phyloP scores from a whole-genome alignment of 2,797 vertebrate genomes.

The Tapirus indicus region DNA sequence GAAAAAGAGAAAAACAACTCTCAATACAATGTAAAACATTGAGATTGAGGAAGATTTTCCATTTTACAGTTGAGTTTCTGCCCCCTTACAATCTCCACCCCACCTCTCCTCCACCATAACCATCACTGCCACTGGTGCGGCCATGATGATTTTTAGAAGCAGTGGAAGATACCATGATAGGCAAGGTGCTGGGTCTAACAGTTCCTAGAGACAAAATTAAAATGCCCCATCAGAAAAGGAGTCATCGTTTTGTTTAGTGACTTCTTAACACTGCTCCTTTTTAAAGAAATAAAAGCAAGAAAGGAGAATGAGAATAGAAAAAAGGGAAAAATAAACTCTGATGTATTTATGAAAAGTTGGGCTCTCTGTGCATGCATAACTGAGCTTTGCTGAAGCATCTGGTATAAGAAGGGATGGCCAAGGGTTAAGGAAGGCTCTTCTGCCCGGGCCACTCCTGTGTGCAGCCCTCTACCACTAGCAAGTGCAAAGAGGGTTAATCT shows the following conservation, averaged over 20 bases:
- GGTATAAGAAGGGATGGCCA: neutral
- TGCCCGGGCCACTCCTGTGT: neutral
- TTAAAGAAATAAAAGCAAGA: slow-evolving; percentile 44
- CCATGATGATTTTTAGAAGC: neutral
- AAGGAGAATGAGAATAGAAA: neutral
- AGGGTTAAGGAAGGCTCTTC: neutral
- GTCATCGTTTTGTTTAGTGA: neutral
- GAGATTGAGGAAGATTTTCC: neutral
- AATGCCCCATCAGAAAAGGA: neutral
- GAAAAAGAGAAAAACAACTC: neutral
- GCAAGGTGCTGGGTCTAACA: neutral
- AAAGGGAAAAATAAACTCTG: neutral
- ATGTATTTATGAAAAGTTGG: neutral
- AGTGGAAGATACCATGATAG: neutral
- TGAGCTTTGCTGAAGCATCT: neutral
- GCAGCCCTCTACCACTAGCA: neutral
- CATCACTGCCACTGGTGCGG: neutral
- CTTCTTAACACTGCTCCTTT: slow-evolving; percentile 26
- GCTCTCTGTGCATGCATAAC: neutral
- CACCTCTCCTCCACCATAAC: neutral
- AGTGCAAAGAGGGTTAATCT: neutral
- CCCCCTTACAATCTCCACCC: neutral
- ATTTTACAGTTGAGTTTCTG: neutral
- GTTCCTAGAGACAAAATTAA: neutral
- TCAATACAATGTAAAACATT: neutral